These are phyloP conservation scores for Drosophila paulistorum DNA, from an alignment of 1,140 invertebrate species.

Conservation along the genomic window DNA sequence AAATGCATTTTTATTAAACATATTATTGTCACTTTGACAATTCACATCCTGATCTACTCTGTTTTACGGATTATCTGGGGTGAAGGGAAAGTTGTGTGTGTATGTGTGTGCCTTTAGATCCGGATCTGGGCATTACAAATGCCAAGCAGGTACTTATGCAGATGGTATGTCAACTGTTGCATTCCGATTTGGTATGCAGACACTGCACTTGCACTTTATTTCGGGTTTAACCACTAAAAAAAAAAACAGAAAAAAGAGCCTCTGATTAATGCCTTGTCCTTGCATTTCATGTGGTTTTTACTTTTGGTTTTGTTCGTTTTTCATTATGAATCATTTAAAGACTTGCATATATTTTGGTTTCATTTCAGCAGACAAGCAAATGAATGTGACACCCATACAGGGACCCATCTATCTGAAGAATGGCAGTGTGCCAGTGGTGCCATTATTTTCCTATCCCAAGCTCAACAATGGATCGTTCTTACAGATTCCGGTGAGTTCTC, in stretches of 20 bases:
- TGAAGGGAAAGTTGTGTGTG: slow-evolving; percentile 60
- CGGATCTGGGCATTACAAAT: slow-evolving; percentile 72
- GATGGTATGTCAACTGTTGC: slow-evolving; percentile 68
- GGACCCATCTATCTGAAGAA: slow-evolving; percentile 92
- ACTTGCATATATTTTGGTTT: slow-evolving; percentile 45
- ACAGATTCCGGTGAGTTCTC: slow-evolving; percentile 92
- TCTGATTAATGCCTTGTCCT: slow-evolving; percentile 59
- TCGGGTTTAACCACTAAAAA: slow-evolving; percentile 44
- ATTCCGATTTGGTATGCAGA: slow-evolving; percentile 67
- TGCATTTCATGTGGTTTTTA: slow-evolving; percentile 20
- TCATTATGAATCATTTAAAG: slow-evolving; percentile 44
- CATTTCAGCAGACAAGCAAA: slow-evolving; percentile 57
- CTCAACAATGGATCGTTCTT: slow-evolving; percentile 92
- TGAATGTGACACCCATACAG: slow-evolving; percentile 89
- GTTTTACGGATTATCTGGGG: neutral
- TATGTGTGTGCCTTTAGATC: slow-evolving; percentile 27
- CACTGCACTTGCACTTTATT: slow-evolving; percentile 47
- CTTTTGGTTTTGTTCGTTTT: neutral
- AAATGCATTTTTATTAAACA: slow-evolving; percentile 12
- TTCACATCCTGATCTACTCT: slow-evolving; percentile 45
- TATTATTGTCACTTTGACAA: slow-evolving; percentile 41
- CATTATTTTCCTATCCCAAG: slow-evolving; percentile 91
- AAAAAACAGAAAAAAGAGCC: neutral
- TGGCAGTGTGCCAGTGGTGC: slow-evolving; percentile 91
- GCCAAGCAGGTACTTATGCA: slow-evolving; percentile 57